Evolutionary conservation across 92 coral and sea anemone species (phyloP).

Genomic region (Epizoanthus scotinus): DNA sequence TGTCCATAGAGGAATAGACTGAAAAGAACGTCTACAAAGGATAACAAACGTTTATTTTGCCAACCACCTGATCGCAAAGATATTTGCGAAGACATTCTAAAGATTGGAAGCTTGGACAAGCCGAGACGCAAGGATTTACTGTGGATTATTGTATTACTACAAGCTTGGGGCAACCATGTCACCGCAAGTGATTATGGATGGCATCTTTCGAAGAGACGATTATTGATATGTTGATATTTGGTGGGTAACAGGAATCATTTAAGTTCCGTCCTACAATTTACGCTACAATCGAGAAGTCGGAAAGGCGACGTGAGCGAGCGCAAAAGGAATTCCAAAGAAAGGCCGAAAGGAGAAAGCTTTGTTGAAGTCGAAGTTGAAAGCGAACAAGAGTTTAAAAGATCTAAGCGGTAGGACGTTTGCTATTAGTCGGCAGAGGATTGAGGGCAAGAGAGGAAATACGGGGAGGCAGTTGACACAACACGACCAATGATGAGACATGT

Average conservation of each 20-base stretch:
- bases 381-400: no score
- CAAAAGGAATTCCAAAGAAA: no score
- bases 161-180: neutral
- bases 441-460: neutral
- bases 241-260: neutral
- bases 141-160: neutral
- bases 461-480: no score
- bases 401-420: no score
- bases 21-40: no score
- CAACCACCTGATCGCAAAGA: neutral
- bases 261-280: no score
- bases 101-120: neutral
- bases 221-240: neutral
- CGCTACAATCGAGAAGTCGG: neutral
- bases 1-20: neutral
- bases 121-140: neutral
- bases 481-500: neutral
- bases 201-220: constrained; percentile 8
- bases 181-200: neutral
- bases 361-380: no score
- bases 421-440: no score
- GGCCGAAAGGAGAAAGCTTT: no score
- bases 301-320: neutral
- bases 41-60: neutral
- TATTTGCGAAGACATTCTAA: neutral